phyloP scores from a whole-genome alignment of 1,140 invertebrate species.

The Eubasilissa regina region DNA sequence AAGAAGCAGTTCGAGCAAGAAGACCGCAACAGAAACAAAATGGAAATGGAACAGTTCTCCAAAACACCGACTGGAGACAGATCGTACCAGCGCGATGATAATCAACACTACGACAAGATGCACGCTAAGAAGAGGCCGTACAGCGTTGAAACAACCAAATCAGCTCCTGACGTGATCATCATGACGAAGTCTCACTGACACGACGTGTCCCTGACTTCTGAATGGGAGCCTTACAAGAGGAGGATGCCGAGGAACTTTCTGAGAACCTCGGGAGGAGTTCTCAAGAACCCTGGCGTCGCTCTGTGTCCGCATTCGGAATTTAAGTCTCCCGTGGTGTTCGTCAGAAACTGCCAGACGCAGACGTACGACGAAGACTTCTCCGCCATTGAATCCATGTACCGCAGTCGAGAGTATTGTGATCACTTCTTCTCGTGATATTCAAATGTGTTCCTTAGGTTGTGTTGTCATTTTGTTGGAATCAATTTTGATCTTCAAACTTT shows the following conservation, averaged over 20 bases:
- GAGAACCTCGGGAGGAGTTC: slow-evolving; percentile 58
- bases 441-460: not conserved
- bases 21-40: slow-evolving; percentile 52
- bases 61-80: slow-evolving; percentile 28
- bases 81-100: slow-evolving; percentile 46
- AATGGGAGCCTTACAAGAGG: slow-evolving; percentile 75
- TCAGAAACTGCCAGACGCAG: slow-evolving; percentile 60
- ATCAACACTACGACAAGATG: slow-evolving; percentile 51
- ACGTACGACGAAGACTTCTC: slow-evolving; percentile 61
- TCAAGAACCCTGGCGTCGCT: slow-evolving; percentile 49
- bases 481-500: too few relatives aligned
- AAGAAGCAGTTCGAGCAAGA: slow-evolving; percentile 56
- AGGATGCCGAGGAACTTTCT: slow-evolving; percentile 69
- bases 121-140: slow-evolving; percentile 73
- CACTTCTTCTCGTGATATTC: slow-evolving; percentile 48
- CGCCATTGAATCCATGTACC: slow-evolving; percentile 48
- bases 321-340: slow-evolving; percentile 55
- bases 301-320: slow-evolving; percentile 50
- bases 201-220: slow-evolving; percentile 65
- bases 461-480: too few relatives aligned
- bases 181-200: slow-evolving; percentile 80
- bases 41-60: slow-evolving; percentile 24
- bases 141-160: slow-evolving; percentile 85
- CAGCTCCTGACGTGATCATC: slow-evolving; percentile 89
- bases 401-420: slow-evolving; percentile 1